Evolutionary conservation across 2,888 invertebrate species (phyloP).

Genomic region (Congeria kusceri): DNA sequence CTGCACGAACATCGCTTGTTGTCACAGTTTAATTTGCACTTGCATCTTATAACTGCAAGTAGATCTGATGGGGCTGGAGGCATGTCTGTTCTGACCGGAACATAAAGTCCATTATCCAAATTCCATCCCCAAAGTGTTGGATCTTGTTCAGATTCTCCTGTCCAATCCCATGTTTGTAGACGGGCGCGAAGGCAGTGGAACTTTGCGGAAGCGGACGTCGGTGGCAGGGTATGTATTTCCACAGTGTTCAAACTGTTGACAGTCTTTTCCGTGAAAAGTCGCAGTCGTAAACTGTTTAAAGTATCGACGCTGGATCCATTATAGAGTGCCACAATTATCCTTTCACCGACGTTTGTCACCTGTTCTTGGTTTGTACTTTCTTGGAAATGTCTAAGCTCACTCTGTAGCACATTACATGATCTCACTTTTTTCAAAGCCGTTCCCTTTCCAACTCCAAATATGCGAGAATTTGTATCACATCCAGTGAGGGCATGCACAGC

Average conservation of each 20-base stretch:
- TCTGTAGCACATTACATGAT: not conserved
- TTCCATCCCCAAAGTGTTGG: conserved; percentile 25
- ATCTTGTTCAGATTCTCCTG: conserved; percentile 46
- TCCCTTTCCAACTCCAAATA: conserved; percentile 58
- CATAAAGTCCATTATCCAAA: conserved; percentile 1
- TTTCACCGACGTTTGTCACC: conserved; percentile 9
- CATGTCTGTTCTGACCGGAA: conserved; percentile 46
- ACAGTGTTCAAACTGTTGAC: conserved; percentile 43
- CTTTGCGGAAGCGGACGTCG: conserved; percentile 63
- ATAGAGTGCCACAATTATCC: conserved; percentile 15
- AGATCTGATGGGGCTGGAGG: conserved; percentile 56
- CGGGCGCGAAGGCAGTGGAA: conserved; percentile 62
- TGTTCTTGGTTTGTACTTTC: no score
- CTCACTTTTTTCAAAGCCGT: conserved; percentile 30
- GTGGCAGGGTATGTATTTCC: conserved; percentile 62
- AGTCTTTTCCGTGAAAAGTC: conserved; percentile 54
- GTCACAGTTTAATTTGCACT: conserved; percentile 56
- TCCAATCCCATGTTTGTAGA: conserved; percentile 61
- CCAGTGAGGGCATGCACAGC: conserved; percentile 64
- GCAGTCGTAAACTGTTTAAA: conserved; percentile 42
- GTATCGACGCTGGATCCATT: conserved; percentile 25
- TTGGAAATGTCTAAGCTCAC: no score
- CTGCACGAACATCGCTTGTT: conserved; percentile 50
- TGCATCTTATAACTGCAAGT: conserved; percentile 48
- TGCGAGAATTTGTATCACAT: conserved; percentile 64